Evolutionary conservation across 2,797 vertebrate genomes (phyloP).

Genomic region (Allobates femoralis): DNA sequence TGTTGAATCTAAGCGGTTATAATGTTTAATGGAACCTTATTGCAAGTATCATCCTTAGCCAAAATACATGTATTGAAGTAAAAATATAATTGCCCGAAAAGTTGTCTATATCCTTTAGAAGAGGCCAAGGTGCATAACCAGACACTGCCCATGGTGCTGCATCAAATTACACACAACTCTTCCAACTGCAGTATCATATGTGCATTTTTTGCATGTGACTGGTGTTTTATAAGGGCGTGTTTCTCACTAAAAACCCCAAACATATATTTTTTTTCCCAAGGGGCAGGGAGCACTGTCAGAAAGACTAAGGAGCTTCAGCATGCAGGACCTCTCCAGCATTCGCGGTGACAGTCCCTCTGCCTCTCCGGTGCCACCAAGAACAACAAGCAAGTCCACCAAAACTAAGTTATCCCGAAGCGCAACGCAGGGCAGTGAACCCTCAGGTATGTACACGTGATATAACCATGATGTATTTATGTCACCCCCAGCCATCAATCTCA

Average conservation of each 20-base stretch:
- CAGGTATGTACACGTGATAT: conserved; percentile 72
- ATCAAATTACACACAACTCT: background rate
- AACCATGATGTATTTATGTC: background rate
- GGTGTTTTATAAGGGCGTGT: background rate
- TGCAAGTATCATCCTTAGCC: no score
- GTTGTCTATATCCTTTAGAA: no score
- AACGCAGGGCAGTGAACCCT: conserved; percentile 84
- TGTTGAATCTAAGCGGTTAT: no score
- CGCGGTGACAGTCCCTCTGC: conserved; percentile 81
- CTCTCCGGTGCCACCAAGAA: conserved; percentile 73
- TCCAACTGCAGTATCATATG: background rate
- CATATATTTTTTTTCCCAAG: conserved; percentile 70
- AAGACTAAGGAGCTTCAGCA: conserved; percentile 96
- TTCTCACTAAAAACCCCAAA: no score
- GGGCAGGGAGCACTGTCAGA: conserved; percentile 96
- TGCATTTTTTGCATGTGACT: background rate
- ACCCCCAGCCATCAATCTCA: no score
- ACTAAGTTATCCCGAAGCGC: conserved; percentile 87
- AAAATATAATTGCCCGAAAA: no score
- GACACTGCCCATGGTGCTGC: background rate
- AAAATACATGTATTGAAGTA: no score
- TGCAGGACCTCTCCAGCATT: conserved; percentile 94
- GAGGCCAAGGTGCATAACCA: no score
- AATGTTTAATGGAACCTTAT: no score
- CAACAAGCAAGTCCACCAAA: conserved; percentile 82